Base-by-base conservation (phyloP, 2,797 vertebrate genomes). In the Discoglossus pictus region DNA sequence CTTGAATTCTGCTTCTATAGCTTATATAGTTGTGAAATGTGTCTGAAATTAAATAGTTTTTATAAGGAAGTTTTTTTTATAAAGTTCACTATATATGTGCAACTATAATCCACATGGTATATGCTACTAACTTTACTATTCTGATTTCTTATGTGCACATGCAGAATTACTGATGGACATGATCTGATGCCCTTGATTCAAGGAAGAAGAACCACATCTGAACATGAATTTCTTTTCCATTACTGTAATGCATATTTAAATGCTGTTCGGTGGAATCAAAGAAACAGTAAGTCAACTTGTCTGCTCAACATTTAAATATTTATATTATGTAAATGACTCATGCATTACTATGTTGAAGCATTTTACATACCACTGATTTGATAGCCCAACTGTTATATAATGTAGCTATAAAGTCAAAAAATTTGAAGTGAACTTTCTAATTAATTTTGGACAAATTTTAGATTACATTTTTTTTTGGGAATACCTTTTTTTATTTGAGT, bases 171-270 rank as follows among this genome's bases (percentile, higher is more conserved):
- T 39, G 94, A 97, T 15, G 94, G 95, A 1, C 88, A 55, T 3
- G 88, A 95, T 78, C 86, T 96, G 59, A 86, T 95, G 88, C 93
- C 92, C 6, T 76, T 97, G 78, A 79, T 97, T 23, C 86, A 79
- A 75, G 82, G 87, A 9, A 70, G 44, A 47, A 77, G 50, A 50
- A 66, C 75, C 6, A 77, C 1, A n/a, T 95, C 93, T 0, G 74
- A 84, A 0, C 93, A 95, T 5, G 91, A 95, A 76, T 97, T 97
- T 18, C 86, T 98, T 31, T 97, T 97, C 83, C 95, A 97, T 61
- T 97, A 97, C 75, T 97, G 94, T 77, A 93, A 92, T 68, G 79
- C 82, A 25, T 85, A 89, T 78, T 75, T 97, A 68, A 95, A 95
- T 10, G 92, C 92, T 1, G 91, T 95, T 55, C 82, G 94, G 13